Conservation (phyloP, 2,888 invertebrate genomes). For the Orthosia cruda region DNA sequence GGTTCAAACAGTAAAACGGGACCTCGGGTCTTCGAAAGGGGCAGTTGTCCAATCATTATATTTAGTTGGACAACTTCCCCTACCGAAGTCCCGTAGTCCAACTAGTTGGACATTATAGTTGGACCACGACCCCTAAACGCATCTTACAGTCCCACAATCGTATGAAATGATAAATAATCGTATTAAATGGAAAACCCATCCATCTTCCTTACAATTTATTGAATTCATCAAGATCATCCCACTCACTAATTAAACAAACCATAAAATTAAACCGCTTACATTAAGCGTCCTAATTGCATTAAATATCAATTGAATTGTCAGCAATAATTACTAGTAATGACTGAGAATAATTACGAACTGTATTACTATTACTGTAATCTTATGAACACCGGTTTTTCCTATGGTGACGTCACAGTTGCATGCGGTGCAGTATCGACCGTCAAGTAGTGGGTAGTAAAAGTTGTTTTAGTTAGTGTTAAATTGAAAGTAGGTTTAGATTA, state of each 20-base stretch:
- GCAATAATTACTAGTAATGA: conserved; percentile 34
- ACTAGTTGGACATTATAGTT: too few species aligned
- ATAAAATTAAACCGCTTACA: conserved; percentile 11
- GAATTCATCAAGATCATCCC: neutral
- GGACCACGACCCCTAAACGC: too few species aligned
- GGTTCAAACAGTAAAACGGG: too few species aligned
- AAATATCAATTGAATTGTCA: conserved; percentile 45
- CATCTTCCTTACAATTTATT: neutral
- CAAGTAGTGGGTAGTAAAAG: conserved; percentile 18
- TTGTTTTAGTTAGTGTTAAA: neutral
- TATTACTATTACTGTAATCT: conserved; percentile 14
- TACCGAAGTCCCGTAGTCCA: too few species aligned
- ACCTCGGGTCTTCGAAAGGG: too few species aligned
- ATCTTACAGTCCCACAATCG: too few species aligned
- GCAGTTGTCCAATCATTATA: too few species aligned
- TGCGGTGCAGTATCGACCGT: conserved; percentile 44
- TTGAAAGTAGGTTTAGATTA: conserved; percentile 15
- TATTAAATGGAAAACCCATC: neutral
- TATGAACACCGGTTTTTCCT: conserved; percentile 46
- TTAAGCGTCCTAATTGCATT: conserved; percentile 19
- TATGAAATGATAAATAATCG: neutral
- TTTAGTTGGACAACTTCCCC: too few species aligned
- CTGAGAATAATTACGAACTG: conserved; percentile 35
- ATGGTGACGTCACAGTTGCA: conserved; percentile 44
- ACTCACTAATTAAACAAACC: conserved; percentile 4